Base-by-base conservation (phyloP, 1,140 invertebrate species). In the Zaprionus vittiger region DNA sequence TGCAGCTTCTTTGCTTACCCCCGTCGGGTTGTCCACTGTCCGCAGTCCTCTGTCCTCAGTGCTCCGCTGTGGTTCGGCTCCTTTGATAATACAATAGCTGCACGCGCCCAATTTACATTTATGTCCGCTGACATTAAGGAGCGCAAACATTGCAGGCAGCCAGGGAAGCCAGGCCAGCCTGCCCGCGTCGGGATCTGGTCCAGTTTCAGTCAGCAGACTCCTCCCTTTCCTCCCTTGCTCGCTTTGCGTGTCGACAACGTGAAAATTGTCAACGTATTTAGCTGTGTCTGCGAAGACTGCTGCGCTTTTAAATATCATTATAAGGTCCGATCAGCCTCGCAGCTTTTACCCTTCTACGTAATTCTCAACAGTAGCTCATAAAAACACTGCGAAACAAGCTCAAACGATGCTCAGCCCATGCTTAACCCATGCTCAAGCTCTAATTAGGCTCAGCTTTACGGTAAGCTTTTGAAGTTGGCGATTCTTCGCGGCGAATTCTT, bases 41-140 rank as follows among this genome's bases (percentile, higher is more conserved):
- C 20, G 24, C 44, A 15, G 24, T 26, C n/a, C 12, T 49, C 54
- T 28, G 37, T 56, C 15, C 54, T 54, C 28, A 15, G 26, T 52
- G 1, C 22, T 41, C 12, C 34, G 49, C n/a, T 56, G 57, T 66
- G 75, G 56, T 79, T 91, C 91, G 91, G 91, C 78, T 91, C 76
- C 91, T 92, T 92, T 92, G 91, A 92, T 92, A 92, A 91, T 91
- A 91, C 89, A 92, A 92, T 92, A 92, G 91, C 91, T 92, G 91
- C 91, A 92, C 91, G 91, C 91, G 91, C 91, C 91, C 91, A 92
- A 92, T 92, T 92, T 92, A 92, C 91, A 92, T 92, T 92, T 92
- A 92, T 92, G 91, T 92, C 91, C 87, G 86, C 91, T 91, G 91
- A 91, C 85, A 90, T 90, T 90, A 90, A 90, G 85, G 73, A 89